Evolutionary conservation across 2,113 vertebrate genomes (phyloP).

Genomic region (Crotalus helleri): DNA sequence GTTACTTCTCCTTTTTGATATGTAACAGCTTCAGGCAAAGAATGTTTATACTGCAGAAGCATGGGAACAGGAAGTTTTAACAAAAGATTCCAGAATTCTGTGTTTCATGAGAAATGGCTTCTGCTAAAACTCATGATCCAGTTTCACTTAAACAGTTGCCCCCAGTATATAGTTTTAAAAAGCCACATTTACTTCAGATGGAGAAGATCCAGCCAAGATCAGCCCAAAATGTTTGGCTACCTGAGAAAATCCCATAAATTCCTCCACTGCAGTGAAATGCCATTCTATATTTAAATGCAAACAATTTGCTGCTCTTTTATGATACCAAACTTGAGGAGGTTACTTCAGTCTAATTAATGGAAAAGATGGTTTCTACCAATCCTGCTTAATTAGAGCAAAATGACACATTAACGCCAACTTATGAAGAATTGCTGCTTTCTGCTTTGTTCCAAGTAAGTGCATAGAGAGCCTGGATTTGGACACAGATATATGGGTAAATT

Average conservation of each 20-base stretch:
- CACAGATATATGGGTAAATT: neutral
- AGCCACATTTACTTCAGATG: neutral
- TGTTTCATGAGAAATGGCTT: neutral
- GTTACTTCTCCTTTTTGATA: neutral
- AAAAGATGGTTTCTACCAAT: neutral
- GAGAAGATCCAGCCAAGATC: neutral
- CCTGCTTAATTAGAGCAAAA: neutral
- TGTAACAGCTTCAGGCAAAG: conserved; percentile 1
- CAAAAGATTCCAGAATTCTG: neutral
- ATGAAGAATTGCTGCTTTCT: neutral
- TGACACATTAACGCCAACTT: neutral
- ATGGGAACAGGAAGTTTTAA: neutral
- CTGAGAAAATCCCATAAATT: neutral
- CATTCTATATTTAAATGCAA: neutral
- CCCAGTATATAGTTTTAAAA: neutral
- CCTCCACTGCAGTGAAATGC: neutral
- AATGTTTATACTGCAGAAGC: neutral
- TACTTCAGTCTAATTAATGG: neutral
- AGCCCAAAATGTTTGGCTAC: neutral
- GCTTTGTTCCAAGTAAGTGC: neutral
- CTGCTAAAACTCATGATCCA: neutral
- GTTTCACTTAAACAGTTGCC: neutral
- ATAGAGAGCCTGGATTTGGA: neutral
- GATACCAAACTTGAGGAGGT: neutral
- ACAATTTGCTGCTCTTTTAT: neutral